Conservation (phyloP, 2,888 invertebrate species). For the Nomada lathburiana region DNA sequence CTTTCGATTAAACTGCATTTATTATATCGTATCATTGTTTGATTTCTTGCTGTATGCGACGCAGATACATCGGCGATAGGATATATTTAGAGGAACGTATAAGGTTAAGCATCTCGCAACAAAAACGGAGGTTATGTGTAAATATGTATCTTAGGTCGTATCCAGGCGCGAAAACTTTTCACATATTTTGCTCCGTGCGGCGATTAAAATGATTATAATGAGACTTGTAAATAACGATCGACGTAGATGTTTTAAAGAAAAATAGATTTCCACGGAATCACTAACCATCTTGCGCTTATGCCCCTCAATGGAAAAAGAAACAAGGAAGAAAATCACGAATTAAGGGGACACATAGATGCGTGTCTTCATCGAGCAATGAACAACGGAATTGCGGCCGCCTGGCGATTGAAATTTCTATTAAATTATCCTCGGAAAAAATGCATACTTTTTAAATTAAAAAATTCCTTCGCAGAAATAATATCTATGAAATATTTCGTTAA, state of each 20-base stretch:
- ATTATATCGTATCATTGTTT: too few species aligned
- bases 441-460: not conserved
- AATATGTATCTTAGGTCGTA: not conserved
- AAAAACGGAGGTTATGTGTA: constrained; percentile 21
- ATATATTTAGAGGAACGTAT: not conserved
- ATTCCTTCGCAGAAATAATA: not conserved
- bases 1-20: too few species aligned
- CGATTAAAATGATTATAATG: not conserved
- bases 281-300: constrained; percentile 76
- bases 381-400: not conserved
- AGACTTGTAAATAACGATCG: not conserved
- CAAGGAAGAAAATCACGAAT: constrained; percentile 58
- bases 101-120: not conserved
- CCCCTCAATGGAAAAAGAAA: constrained; percentile 57
- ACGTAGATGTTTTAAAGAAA: constrained; percentile 68
- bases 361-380: not conserved
- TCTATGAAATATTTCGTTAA: not conserved
- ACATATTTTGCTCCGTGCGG: not conserved
- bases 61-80: too few species aligned
- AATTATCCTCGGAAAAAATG: not conserved
- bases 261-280: constrained; percentile 71
- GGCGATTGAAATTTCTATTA: not conserved
- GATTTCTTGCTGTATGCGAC: too few species aligned
- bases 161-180: constrained; percentile 12
- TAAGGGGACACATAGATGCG: not conserved